A percentile compares a stretch with the other conserved stretches of the same genome.
Evolutionary conservation across 2,113 vertebrate genomes (phyloP).

Genomic region (Opisthocomus hoazin): DNA sequence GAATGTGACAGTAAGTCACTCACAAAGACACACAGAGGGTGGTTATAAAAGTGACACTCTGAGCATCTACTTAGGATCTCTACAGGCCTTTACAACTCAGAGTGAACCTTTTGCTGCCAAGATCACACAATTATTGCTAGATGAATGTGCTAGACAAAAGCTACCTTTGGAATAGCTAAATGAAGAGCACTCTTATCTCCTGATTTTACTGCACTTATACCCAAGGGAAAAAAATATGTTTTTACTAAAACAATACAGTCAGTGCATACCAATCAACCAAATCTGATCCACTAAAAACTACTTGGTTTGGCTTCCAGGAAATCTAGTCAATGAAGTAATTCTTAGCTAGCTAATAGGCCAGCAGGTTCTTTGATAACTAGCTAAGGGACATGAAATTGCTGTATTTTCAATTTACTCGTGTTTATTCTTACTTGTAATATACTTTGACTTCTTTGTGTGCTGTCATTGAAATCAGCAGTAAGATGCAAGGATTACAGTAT

Average conservation of each 20-base stretch:
- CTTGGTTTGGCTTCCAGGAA: background rate
- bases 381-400: background rate
- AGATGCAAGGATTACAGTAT: background rate
- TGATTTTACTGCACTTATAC: background rate
- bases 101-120: background rate
- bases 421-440: background rate
- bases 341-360: background rate
- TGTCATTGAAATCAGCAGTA: background rate
- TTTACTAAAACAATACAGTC: background rate
- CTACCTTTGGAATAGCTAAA: background rate
- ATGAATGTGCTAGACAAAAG: background rate
- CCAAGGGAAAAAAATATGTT: background rate
- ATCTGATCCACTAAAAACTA: background rate
- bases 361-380: background rate
- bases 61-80: background rate
- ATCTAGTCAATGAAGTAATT: background rate
- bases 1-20: background rate
- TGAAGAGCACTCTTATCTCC: background rate
- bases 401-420: background rate
- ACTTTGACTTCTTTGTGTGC: background rate
- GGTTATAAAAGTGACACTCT: background rate
- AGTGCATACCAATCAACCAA: background rate
- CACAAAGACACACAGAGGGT: background rate
- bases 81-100: background rate
- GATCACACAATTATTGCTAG: background rate